phyloP scores from a whole-genome alignment of 2,888 invertebrate species.

The Lamproptera curius region DNA sequence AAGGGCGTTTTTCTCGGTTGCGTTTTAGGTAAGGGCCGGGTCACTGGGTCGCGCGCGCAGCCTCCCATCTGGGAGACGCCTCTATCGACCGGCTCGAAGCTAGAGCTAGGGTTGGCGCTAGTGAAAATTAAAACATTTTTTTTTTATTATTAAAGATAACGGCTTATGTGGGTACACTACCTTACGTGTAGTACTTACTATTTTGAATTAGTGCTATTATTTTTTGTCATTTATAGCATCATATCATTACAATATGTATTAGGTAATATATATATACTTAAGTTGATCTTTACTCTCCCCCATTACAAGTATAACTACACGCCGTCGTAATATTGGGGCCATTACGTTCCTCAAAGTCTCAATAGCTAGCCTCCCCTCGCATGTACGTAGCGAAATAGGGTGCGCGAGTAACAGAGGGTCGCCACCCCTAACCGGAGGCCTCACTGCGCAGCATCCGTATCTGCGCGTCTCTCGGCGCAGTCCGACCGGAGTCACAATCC shows the following conservation, averaged over 20 bases:
- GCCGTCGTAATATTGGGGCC: too few species aligned
- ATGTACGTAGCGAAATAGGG: slow-evolving; percentile 57
- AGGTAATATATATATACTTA: too few species aligned
- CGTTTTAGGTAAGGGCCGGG: slow-evolving; percentile 63
- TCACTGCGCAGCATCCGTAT: slow-evolving; percentile 67
- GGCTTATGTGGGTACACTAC: too few species aligned
- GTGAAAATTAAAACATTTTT: too few species aligned
- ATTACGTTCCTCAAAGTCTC: slow-evolving; percentile 35
- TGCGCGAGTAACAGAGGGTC: slow-evolving; percentile 47
- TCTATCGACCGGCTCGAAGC: slow-evolving; percentile 73
- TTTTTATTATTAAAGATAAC: background rate
- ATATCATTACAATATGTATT: too few species aligned
- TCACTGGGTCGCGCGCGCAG: slow-evolving; percentile 82
- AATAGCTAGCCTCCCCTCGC: slow-evolving; percentile 48
- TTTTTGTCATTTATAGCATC: too few species aligned
- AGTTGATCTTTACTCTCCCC: too few species aligned
- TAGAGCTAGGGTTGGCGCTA: slow-evolving; percentile 52
- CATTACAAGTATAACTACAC: too few species aligned
- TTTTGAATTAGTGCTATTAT: too few species aligned
- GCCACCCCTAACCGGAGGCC: slow-evolving; percentile 58
- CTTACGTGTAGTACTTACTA: too few species aligned
- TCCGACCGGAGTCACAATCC: slow-evolving; percentile 51
- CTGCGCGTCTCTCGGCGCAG: slow-evolving; percentile 68
- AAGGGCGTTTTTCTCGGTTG: slow-evolving; percentile 35
- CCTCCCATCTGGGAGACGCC: slow-evolving; percentile 70